Evolutionary conservation across 2,797 vertebrate species (phyloP), one percentile per base, ranked within the genome.

Genomic region (Heterohyrax brucei): DNA sequence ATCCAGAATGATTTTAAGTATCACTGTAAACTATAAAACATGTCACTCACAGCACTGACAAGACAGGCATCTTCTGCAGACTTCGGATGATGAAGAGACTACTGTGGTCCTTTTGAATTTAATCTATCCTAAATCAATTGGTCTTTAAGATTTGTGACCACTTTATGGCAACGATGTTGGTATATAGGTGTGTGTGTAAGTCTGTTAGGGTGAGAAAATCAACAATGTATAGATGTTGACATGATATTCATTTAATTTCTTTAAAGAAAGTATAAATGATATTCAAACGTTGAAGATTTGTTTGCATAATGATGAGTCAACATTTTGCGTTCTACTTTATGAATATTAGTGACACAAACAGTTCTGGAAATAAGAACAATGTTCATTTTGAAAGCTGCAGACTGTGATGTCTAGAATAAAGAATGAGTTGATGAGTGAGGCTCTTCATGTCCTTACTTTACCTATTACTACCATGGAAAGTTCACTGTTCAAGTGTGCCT

Each of bases 191-290:
- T 2, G 3, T 10, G 0, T 59, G 39, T 64, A 87, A 85, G 44
- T 22, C 39, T 79, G 19, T 26, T 7, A 61, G 5, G 0, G 2
- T 72, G n/a, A 86, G 28, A 80, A 92, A 95, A 22, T 59, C 22
- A 88, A 73, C 1, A 44, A 7, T 39, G 7, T 64, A 72, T 33
- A 77, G 16, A 77, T 73, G 24, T 59, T 92, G 59, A 91, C 50
- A 85, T 96, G 62, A 91, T 82, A 64, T 91, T 73, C 70, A 92
- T 59, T 86, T 93, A 77, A 50, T 89, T 81, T 84, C 48, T 84
- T 82, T 70, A 78, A 85, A 95, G 33, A 84, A 93, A 90, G 33
- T 39, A 10, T 46, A 62, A 84, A 53, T 14, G 39, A 9, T 8
- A 84, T 39, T 10, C 30, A 78, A 28, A 79, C 21, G 91, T 80